Evolutionary conservation across 2,113 vertebrate genomes (phyloP), one percentile per base, ranked within the genome.

Genomic region (Hippocampus mohnikei): DNA sequence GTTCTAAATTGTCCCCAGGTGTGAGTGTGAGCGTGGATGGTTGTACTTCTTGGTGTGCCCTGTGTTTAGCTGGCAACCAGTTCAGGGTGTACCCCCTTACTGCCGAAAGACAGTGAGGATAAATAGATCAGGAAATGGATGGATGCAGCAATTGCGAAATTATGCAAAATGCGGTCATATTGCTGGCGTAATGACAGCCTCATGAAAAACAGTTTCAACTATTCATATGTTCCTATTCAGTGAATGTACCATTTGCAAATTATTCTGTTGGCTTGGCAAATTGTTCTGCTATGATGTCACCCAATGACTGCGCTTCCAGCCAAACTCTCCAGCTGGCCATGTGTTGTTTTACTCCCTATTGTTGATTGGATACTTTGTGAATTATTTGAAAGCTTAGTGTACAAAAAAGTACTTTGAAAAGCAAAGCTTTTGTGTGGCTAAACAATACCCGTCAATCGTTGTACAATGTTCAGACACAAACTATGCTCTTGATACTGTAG

Each of bases 241-340:
- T 33, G 42, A 67, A 42, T 60, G 50, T 33, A 42, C 50, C 7
- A 3, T 8, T 40, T 40, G 42, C n/a, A 46, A 65, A 65, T 25
- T 15, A 64, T 42, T 46, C 46, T 29, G 11, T 42, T 62, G 37
- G 21, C 55, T 63, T 61, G 41, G 79, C 64, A 67, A 25, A 60
- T 66, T 23, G 67, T 67, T 75, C 66, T 78, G 40, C 68, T 29
- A 60, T 84, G 76, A 83, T 67, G 60, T 85, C 77, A 80, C 70
- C 70, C 66, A 52, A 73, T 69, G 60, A 67, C 69, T 76, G 53
- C 42, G 53, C 61, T 81, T 83, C 80, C 25, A 5, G 40, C 20
- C 59, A 66, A 72, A 4, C 55, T 33, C 56, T 60, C 52, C 37
- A 56, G 71, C 59, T 70, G 77, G 70, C 60, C 69, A 62, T 55